These are phyloP conservation scores for Phrynocephalus versicolor DNA, from an alignment of 2,113 vertebrate species.

Conservation along the genomic window DNA sequence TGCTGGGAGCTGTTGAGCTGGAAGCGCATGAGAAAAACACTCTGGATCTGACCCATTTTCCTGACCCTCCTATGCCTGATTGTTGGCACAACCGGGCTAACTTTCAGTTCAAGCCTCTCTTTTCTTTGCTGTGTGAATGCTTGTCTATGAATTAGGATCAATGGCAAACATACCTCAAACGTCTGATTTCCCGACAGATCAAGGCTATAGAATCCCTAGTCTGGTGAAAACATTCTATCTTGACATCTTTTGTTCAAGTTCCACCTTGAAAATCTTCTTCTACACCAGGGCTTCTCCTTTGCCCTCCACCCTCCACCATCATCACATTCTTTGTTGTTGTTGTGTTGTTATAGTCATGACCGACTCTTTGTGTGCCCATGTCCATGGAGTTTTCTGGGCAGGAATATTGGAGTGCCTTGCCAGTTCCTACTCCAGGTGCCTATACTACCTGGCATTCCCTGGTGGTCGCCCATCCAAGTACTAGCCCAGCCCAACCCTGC, in stretches of 20 bases:
- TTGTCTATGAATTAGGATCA: not conserved
- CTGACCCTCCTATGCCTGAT: not conserved
- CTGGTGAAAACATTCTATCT: not conserved
- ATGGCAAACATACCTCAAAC: not conserved
- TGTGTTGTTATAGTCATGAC: no score
- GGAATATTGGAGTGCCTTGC: no score
- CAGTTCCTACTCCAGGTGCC: no score
- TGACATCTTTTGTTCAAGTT: not conserved
- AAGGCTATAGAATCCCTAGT: no score
- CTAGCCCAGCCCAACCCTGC: no score
- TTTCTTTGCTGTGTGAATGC: not conserved
- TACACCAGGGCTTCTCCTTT: not conserved
- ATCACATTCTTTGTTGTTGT: constrained; percentile 9
- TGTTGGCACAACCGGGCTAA: not conserved
- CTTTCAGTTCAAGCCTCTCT: not conserved
- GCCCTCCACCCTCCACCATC: fast-evolving
- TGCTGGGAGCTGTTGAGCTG: no score
- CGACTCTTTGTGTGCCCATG: no score
- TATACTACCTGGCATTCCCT: no score
- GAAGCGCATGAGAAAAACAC: no score
- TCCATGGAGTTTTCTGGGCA: no score
- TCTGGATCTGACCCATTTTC: not conserved
- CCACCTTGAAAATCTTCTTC: not conserved
- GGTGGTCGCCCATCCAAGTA: no score
- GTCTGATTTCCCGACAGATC: not conserved